Base-by-base conservation (phyloP, 2,797 vertebrate genomes). In the Falco biarmicus region DNA sequence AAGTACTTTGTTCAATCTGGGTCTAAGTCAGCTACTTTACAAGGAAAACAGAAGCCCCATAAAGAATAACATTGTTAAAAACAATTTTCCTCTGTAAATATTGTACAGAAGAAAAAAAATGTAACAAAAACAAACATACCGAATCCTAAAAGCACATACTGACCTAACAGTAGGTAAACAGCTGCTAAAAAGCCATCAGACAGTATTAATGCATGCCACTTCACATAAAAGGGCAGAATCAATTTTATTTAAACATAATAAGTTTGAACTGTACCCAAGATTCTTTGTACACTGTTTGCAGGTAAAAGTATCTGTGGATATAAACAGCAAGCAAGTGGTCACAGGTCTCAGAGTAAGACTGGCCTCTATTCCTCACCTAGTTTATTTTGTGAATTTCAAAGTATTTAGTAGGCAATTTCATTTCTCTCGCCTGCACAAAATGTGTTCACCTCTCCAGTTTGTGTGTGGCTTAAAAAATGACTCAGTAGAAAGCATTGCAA, bases 61-160 rank as follows among this genome's bases (percentile, higher is more conserved):
- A 83, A 95, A 92, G 75, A 93, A 75, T 31, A 94, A 89, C n/a
- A 51, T 9, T n/a, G 82, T 89, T 84, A 45, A 91, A 95, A 92
- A 43, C 28, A 91, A 65, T 82, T 90, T 88, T 77, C 28, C 50
- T 85, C 50, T 5, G 11, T 73, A 93, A 95, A 94, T 66, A 74
- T 7, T 13, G 5, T 51, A 64, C 37, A 2, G 2, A 88, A 78
- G 65, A 17, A 59, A 89, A 80, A 85, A 93, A 77, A 81, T 10
- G 29, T 50, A 92, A 80, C 48, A 91, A 65, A 92, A 92, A 83
- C 31, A 95, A 90, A 91, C 61, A 73, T 5, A 57, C 48, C 24
- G 22, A 54, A 81, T 87, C 65, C 79, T 89, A 57, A 84, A 79
- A 83, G 71, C 31, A 66, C 13, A 41, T 4, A 53, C 31, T 31